Evolutionary conservation across 2,113 vertebrate species (phyloP).

Genomic region (Clinocottus analis): DNA sequence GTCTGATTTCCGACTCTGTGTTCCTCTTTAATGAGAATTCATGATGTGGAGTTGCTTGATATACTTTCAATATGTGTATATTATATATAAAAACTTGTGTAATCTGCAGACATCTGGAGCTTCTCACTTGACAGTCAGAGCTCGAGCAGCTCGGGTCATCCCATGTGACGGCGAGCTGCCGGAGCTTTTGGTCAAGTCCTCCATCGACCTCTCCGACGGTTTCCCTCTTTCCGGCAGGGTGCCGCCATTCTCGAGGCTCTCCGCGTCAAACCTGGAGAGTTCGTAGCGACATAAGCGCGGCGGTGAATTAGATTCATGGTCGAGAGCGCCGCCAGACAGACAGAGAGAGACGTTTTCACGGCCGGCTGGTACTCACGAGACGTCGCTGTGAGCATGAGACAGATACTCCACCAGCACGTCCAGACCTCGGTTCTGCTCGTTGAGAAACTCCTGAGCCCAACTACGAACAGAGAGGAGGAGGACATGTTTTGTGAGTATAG

Average conservation of each 20-base stretch:
- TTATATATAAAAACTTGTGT: not conserved
- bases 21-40: slow-evolving; percentile 23
- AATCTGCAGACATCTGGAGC: not conserved
- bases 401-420: slow-evolving; percentile 95
- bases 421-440: slow-evolving; percentile 93
- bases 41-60: not conserved
- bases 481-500: not conserved
- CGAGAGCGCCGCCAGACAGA: fast-evolving
- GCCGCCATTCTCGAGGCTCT: slow-evolving; percentile 88
- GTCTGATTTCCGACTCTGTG: not conserved
- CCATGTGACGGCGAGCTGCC: slow-evolving; percentile 78
- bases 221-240: slow-evolving; percentile 83
- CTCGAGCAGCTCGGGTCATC: slow-evolving; percentile 84
- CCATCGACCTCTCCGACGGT: slow-evolving; percentile 86
- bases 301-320: not conserved
- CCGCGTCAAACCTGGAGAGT: slow-evolving; percentile 86
- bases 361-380: slow-evolving; percentile 82
- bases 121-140: slow-evolving; percentile 89
- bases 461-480: slow-evolving; percentile 62
- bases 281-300: not conserved
- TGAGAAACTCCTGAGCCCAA: slow-evolving; percentile 94
- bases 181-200: slow-evolving; percentile 89
- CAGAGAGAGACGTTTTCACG: not conserved
- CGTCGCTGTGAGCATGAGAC: slow-evolving; percentile 90
- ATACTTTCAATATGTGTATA: not conserved